Evolutionary conservation across 2,113 vertebrate species (phyloP).

Genomic region (Odontesthes bonariensis): DNA sequence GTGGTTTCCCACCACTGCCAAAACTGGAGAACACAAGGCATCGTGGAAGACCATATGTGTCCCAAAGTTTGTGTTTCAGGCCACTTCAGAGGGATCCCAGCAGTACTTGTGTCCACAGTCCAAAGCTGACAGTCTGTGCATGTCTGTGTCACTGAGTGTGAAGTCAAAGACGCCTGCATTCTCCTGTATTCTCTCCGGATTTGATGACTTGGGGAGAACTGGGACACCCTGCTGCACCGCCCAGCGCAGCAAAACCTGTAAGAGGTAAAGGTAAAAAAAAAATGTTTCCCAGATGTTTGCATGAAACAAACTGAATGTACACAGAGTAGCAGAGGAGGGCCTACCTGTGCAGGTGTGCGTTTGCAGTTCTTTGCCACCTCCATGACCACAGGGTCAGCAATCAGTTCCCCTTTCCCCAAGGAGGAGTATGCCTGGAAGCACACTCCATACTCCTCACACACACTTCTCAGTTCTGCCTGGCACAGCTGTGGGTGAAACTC

Average conservation of each 20-base stretch:
- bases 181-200: conserved; percentile 74
- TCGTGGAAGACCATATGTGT: neutral
- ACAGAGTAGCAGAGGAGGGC: neutral
- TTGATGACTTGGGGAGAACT: conserved; percentile 84
- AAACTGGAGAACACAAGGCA: neutral
- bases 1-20: neutral
- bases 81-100: conserved; percentile 84
- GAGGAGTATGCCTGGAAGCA: conserved; percentile 88
- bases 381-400: conserved; percentile 72
- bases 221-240: conserved; percentile 84
- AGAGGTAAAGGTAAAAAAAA: neutral
- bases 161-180: conserved; percentile 84
- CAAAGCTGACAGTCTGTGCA: conserved; percentile 77
- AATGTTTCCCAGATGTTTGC: neutral
- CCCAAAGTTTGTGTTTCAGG: conserved; percentile 48
- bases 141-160: conserved; percentile 72
- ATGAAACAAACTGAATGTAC: neutral
- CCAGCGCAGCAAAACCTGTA: conserved; percentile 83
- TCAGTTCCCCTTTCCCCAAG: conserved; percentile 80
- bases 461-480: conserved; percentile 78
- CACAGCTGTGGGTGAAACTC: conserved; percentile 86
- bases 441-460: conserved; percentile 78
- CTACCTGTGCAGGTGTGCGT: conserved; percentile 82
- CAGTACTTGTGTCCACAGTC: conserved; percentile 83
- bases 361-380: conserved; percentile 72